These are phyloP conservation scores for Tetrao urogallus DNA, from an alignment of 2,113 vertebrate genomes.

Conservation along the genomic window DNA sequence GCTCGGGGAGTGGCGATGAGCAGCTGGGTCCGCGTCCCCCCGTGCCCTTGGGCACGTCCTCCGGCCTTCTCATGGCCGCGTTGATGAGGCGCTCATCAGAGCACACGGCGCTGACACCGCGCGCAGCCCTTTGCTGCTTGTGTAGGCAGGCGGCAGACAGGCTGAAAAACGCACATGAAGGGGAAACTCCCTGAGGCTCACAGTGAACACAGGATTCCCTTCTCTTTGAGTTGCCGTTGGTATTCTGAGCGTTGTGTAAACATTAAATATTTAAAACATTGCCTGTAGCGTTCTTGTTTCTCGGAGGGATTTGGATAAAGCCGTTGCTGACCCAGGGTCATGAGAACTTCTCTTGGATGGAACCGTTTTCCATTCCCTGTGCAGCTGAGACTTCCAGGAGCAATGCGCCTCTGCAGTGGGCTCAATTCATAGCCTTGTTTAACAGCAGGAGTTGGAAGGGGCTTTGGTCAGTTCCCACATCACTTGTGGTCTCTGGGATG, in stretches of 20 bases:
- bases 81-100: not conserved
- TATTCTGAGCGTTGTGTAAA: conserved; percentile 33
- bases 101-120: fast-evolving
- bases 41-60: fast-evolving
- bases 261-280: conserved; percentile 24
- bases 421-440: not conserved
- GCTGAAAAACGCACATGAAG: conserved; percentile 19
- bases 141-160: not conserved
- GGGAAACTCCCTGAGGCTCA: not conserved
- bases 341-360: not conserved
- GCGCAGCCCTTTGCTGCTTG: fast-evolving
- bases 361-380: fast-evolving
- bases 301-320: not conserved
- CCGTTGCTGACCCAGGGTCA: not conserved
- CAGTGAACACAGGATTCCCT: not conserved
- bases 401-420: fast-evolving
- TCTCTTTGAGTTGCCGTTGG: conserved; percentile 22
- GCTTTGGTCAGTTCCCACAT: not conserved
- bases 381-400: not conserved
- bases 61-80: fast-evolving
- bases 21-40: not conserved
- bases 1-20: not conserved
- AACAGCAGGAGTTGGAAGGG: fast-evolving
- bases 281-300: conserved; percentile 25
- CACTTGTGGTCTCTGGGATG: not conserved